Percentiles rank a stretch among this genome's conserved stretches.
phyloP scores from a whole-genome alignment of 2,888 invertebrate species.

The Sesia bembeciformis region DNA sequence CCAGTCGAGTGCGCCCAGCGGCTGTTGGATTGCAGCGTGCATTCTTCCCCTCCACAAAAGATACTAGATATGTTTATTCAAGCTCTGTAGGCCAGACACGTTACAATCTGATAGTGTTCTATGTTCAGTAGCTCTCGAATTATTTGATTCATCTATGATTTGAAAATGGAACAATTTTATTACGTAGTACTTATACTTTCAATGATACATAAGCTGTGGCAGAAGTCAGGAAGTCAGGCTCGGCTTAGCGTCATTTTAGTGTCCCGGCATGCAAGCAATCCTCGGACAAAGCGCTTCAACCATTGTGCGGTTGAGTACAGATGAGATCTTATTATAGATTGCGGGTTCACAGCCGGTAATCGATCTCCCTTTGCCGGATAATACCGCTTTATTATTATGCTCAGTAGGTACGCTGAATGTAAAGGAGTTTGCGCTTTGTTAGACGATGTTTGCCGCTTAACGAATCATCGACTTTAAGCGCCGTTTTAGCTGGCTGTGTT shows the following conservation, averaged over 20 bases:
- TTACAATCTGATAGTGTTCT: too few species aligned
- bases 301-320: slow-evolving; percentile 30
- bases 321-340: slow-evolving; percentile 52
- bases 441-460: background rate
- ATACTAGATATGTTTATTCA: too few species aligned
- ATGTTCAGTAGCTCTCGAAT: too few species aligned
- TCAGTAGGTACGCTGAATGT: background rate
- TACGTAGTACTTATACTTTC: too few species aligned
- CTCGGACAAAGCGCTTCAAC: slow-evolving; percentile 22
- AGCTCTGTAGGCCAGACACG: too few species aligned
- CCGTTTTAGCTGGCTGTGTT: background rate
- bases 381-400: background rate
- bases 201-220: too few species aligned
- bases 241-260: background rate
- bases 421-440: background rate
- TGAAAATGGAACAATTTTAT: too few species aligned
- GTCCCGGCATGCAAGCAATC: slow-evolving; percentile 7
- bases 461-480: background rate
- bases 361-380: slow-evolving; percentile 21
- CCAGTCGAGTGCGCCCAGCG: too few species aligned
- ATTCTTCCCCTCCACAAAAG: too few species aligned
- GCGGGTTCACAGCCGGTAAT: slow-evolving; percentile 15
- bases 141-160: too few species aligned
- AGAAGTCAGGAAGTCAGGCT: too few species aligned
- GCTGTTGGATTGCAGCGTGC: too few species aligned